These are phyloP conservation scores for Esox lucius DNA, from an alignment of 2,797 vertebrate species.

Conservation along the genomic window DNA sequence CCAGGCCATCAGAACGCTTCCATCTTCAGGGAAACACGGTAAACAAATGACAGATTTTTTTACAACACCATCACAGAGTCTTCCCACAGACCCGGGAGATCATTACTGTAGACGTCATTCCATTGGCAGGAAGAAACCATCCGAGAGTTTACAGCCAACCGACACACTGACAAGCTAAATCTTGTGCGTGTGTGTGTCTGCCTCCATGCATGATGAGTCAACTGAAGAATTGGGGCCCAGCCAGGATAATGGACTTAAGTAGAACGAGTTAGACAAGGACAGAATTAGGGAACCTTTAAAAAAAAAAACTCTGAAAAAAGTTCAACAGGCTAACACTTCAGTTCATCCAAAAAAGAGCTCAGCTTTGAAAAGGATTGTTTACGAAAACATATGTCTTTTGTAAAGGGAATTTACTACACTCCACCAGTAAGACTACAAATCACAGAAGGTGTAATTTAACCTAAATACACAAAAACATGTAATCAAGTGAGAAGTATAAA, in stretches of 20 bases:
- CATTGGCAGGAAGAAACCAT: constrained; percentile 13
- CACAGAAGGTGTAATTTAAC: too few species aligned
- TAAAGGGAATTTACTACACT: too few species aligned
- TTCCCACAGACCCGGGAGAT: constrained; percentile 31
- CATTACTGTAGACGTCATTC: constrained; percentile 38
- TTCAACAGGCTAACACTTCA: too few species aligned
- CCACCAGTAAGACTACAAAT: too few species aligned
- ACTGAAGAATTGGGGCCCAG: constrained; percentile 1
- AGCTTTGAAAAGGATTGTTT: too few species aligned
- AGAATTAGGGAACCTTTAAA: too few species aligned
- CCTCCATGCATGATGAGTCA: too few species aligned
- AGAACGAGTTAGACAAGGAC: constrained; percentile 4
- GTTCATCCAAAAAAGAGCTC: too few species aligned
- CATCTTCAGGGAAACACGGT: constrained; percentile 39
- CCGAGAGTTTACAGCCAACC: constrained; percentile 25
- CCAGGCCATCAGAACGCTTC: constrained; percentile 41
- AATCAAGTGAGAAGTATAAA: too few species aligned
- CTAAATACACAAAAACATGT: too few species aligned
- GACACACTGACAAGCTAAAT: constrained; percentile 34
- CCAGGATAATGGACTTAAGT: constrained; percentile 8
- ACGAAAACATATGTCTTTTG: too few species aligned
- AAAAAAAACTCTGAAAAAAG: too few species aligned
- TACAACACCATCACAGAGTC: constrained; percentile 27
- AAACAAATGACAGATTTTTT: constrained; percentile 41
- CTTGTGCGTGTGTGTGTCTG: background rate